Percentiles rank a stretch among this genome's conserved stretches.
Evolutionary conservation across 2,888 invertebrate genomes (phyloP).

Genomic region (Cephus nigrinus): DNA sequence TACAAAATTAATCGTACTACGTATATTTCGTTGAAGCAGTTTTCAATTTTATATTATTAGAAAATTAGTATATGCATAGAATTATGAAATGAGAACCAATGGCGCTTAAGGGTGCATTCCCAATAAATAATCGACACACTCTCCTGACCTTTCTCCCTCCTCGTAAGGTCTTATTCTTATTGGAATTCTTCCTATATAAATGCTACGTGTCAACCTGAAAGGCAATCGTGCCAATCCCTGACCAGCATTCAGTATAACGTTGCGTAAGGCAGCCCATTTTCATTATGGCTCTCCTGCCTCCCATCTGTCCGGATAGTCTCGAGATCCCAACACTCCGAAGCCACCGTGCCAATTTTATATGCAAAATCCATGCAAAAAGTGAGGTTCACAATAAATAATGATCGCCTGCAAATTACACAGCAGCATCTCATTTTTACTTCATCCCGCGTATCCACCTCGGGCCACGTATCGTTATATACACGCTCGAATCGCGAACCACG

Average conservation of each 20-base stretch:
- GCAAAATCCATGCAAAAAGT: slow-evolving; percentile 42
- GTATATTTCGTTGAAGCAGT: neutral
- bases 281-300: slow-evolving; percentile 2
- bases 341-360: slow-evolving; percentile 45
- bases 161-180: neutral
- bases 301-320: neutral
- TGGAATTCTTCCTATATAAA: slow-evolving; percentile 32
- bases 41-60: neutral
- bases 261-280: slow-evolving; percentile 35
- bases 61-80: neutral
- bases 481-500: slow-evolving; percentile 5
- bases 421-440: slow-evolving; percentile 13
- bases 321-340: slow-evolving; percentile 30
- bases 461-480: slow-evolving; percentile 29
- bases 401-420: slow-evolving; percentile 43
- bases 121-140: neutral
- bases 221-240: slow-evolving; percentile 33
- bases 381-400: slow-evolving; percentile 50
- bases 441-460: slow-evolving; percentile 3
- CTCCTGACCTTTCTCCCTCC: neutral
- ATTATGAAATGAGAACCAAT: neutral
- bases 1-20: neutral
- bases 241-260: slow-evolving; percentile 37
- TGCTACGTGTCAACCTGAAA: slow-evolving; percentile 51
- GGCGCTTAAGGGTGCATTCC: neutral